Percentiles rank a stretch among this genome's conserved stretches.
These are phyloP conservation scores for Steatornis caripensis DNA, from an alignment of 2,113 vertebrate genomes.

Conservation along the genomic window DNA sequence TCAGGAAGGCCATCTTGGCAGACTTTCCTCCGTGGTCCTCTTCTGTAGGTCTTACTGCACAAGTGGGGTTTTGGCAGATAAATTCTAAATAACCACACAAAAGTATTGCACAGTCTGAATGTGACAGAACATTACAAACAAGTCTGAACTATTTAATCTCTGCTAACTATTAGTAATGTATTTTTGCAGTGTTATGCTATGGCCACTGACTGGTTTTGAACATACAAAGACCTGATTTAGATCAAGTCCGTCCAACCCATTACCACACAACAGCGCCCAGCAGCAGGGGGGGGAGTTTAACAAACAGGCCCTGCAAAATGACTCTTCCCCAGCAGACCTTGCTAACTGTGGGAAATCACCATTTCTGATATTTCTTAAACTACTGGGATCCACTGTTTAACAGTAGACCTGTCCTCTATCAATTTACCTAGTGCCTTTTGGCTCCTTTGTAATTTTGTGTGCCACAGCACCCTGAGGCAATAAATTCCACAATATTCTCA, in stretches of 20 bases:
- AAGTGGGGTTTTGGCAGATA: not conserved
- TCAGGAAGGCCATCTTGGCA: not conserved
- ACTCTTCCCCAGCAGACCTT: not conserved
- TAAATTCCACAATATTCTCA: not conserved
- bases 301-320: not conserved
- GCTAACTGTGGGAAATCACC: not conserved
- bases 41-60: not conserved
- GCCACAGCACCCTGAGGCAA: not conserved
- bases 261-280: not conserved
- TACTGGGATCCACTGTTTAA: not conserved
- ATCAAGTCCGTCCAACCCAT: not conserved
- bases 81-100: not conserved
- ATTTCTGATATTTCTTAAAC: not conserved
- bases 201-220: not conserved
- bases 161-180: not conserved
- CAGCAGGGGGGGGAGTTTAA: not conserved
- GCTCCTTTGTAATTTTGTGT: not conserved
- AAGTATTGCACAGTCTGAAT: not conserved
- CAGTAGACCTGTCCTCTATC: not conserved
- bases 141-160: not conserved
- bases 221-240: not conserved
- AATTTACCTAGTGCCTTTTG: not conserved
- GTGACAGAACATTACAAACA: not conserved
- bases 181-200: not conserved
- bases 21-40: not conserved